Conservation (phyloP, 2,888 invertebrate species). For the Drosophila merina region DNA sequence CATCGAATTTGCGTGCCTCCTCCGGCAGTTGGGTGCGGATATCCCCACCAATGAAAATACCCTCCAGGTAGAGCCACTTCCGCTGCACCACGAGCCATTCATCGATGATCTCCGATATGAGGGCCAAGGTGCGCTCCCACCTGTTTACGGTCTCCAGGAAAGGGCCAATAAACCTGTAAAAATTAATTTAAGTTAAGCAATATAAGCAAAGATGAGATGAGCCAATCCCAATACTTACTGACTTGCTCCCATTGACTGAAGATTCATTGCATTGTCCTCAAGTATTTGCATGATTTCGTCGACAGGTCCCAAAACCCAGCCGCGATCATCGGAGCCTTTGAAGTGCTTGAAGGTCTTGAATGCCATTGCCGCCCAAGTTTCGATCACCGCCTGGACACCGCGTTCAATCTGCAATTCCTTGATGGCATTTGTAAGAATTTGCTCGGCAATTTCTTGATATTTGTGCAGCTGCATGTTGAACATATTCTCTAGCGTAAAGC, state of each 20-base stretch:
- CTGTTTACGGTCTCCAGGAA: constrained; percentile 92
- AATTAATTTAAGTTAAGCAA: neutral
- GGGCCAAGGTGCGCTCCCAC: constrained; percentile 92
- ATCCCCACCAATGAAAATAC: constrained; percentile 95
- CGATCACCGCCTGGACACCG: constrained; percentile 92
- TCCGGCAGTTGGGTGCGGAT: constrained; percentile 94
- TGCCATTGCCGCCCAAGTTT: constrained; percentile 88
- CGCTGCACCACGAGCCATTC: constrained; percentile 94
- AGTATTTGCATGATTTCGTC: constrained; percentile 92
- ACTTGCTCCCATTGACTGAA: constrained; percentile 96
- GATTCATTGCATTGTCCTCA: constrained; percentile 95
- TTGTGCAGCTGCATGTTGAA: constrained; percentile 95
- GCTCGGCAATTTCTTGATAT: constrained; percentile 92
- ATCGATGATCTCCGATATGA: constrained; percentile 93
- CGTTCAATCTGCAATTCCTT: constrained; percentile 96
- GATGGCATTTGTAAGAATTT: constrained; percentile 94
- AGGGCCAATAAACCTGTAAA: constrained; percentile 92
- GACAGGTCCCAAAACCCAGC: constrained; percentile 89
- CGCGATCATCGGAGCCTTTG: constrained; percentile 91
- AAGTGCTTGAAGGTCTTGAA: constrained; percentile 88
- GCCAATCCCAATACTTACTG: constrained; percentile 85
- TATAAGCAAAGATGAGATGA: neutral
- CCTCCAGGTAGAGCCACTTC: constrained; percentile 96
- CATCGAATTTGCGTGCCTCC: constrained; percentile 95
- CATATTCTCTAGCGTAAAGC: constrained; percentile 96